Evolutionary conservation across 2,113 vertebrate genomes (phyloP).

Genomic region (Irena cyanogastra): DNA sequence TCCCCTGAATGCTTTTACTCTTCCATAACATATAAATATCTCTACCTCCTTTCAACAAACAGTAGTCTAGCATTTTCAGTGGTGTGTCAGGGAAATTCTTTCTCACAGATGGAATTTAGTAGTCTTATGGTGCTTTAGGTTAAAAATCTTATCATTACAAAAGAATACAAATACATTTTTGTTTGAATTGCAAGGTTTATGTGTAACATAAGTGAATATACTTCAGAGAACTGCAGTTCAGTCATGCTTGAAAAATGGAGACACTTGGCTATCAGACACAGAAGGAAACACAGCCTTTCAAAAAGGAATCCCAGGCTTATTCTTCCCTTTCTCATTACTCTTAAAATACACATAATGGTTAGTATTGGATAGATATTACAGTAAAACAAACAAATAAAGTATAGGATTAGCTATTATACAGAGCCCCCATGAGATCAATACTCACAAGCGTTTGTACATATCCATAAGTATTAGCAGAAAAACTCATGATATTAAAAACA

Average conservation of each 20-base stretch:
- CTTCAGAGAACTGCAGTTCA: background rate
- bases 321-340: background rate
- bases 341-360: background rate
- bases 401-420: background rate
- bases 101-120: background rate
- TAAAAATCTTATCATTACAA: background rate
- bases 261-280: background rate
- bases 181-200: background rate
- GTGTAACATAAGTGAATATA: background rate
- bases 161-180: background rate
- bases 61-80: background rate
- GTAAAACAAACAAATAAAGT: background rate
- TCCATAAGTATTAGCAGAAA: background rate
- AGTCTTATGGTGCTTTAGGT: background rate
- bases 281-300: background rate
- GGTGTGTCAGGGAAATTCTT: background rate
- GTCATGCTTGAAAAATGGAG: background rate
- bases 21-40: background rate
- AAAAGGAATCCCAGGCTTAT: background rate
- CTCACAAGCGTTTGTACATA: background rate
- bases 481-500: background rate
- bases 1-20: background rate
- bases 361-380: background rate
- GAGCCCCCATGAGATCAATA: background rate
- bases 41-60: background rate